phyloP scores from a whole-genome alignment of 1,140 invertebrate genomes.

The Bacillus rossius region DNA sequence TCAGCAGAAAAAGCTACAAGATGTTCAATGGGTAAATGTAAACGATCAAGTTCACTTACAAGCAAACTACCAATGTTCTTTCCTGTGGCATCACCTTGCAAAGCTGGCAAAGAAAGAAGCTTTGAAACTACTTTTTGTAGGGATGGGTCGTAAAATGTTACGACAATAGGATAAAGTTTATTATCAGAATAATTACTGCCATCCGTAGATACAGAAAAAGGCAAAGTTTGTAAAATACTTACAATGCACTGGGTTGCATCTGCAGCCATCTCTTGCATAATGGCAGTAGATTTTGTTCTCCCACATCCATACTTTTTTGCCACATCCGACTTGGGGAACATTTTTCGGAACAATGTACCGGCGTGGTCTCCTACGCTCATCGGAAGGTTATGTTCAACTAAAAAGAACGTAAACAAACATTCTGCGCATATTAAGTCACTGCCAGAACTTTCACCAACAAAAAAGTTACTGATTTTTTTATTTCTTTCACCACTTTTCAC shows the following conservation, averaged over 20 bases:
- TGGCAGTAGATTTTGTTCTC: not conserved
- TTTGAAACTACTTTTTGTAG: not conserved
- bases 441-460: not conserved
- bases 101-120: not conserved
- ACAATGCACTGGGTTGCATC: not conserved
- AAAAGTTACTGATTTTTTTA: not conserved
- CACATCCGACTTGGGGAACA: not conserved
- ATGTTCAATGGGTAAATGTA: not conserved
- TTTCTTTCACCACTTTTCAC: not conserved
- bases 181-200: not conserved
- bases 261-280: not conserved
- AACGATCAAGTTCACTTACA: not conserved
- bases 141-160: not conserved
- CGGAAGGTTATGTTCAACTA: not conserved
- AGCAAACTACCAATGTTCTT: not conserved
- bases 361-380: not conserved
- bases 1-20: not conserved
- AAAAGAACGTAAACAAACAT: not conserved
- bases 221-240: not conserved
- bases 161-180: conserved; percentile 1
- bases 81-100: not conserved
- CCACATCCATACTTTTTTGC: conserved; percentile 1
- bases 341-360: not conserved
- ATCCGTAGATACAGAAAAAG: not conserved
- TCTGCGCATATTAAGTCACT: not conserved